phyloP scores from a whole-genome alignment of 2,888 invertebrate species.

The Cyclophora punctaria region DNA sequence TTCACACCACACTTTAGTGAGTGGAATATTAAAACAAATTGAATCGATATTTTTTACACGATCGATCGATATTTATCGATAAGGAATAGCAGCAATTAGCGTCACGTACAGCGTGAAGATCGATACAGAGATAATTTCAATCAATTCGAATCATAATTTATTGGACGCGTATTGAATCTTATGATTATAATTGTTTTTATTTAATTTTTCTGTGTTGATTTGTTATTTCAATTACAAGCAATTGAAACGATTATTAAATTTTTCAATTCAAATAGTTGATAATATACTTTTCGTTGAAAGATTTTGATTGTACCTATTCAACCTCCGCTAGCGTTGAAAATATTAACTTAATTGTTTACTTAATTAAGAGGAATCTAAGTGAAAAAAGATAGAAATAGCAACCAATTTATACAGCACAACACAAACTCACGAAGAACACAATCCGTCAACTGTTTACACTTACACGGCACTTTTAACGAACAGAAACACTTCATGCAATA shows the following conservation, averaged over 20 bases:
- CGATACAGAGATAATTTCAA: slow-evolving; percentile 47
- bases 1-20: slow-evolving; percentile 2
- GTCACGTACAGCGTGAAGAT: slow-evolving; percentile 53
- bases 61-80: slow-evolving; percentile 27
- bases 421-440: no score
- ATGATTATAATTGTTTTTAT: slow-evolving; percentile 20
- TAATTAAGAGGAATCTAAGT: no score
- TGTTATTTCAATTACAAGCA: neutral
- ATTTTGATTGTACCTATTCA: no score
- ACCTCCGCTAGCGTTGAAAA: no score
- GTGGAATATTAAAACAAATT: slow-evolving; percentile 12
- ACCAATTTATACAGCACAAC: no score
- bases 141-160: slow-evolving; percentile 39
- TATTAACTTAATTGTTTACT: no score
- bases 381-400: no score
- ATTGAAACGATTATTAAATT: no score
- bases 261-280: no score
- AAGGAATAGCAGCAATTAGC: slow-evolving; percentile 55
- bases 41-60: slow-evolving; percentile 26
- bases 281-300: no score
- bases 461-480: neutral
- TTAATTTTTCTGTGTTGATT: neutral
- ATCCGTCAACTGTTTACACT: neutral
- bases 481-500: slow-evolving; percentile 25
- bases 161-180: slow-evolving; percentile 26